Conservation (phyloP, 2,888 invertebrate species). For the Chesias legatella region DNA sequence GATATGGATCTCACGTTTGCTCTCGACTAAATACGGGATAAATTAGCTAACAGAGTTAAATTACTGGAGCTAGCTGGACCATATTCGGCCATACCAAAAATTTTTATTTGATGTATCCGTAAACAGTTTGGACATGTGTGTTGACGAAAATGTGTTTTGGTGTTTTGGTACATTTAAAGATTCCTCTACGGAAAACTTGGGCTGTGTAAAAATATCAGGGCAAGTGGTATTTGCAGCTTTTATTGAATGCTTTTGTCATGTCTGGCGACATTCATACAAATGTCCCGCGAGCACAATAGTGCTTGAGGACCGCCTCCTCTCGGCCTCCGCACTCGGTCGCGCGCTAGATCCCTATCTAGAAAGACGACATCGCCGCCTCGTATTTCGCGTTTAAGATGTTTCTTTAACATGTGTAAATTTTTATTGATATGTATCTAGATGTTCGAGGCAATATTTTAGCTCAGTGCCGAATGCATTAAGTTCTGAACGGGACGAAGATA, state of each 20-base stretch:
- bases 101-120: conserved; percentile 2
- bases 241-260: conserved; percentile 44
- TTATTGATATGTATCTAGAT: conserved; percentile 36
- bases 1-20: conserved; percentile 77
- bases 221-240: conserved; percentile 29
- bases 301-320: conserved; percentile 25
- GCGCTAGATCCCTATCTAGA: conserved; percentile 42
- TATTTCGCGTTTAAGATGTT: conserved; percentile 37
- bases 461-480: conserved; percentile 22
- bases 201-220: conserved; percentile 28
- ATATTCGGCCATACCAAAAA: conserved; percentile 32
- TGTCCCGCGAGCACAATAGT: conserved; percentile 38
- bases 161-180: too few species aligned
- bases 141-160: conserved; percentile 2
- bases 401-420: conserved; percentile 37
- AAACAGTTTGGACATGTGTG: conserved; percentile 1
- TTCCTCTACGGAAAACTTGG: neutral
- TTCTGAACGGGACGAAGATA: conserved; percentile 11
- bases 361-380: conserved; percentile 36
- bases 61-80: conserved; percentile 50
- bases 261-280: conserved; percentile 37
- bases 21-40: conserved; percentile 71
- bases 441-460: conserved; percentile 25
- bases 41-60: conserved; percentile 72
- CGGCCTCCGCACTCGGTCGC: conserved; percentile 30